Evolutionary conservation across 2,113 vertebrate species (phyloP), one percentile per base, ranked within the genome.

Genomic region (Dicerorhinus sumatrensis): DNA sequence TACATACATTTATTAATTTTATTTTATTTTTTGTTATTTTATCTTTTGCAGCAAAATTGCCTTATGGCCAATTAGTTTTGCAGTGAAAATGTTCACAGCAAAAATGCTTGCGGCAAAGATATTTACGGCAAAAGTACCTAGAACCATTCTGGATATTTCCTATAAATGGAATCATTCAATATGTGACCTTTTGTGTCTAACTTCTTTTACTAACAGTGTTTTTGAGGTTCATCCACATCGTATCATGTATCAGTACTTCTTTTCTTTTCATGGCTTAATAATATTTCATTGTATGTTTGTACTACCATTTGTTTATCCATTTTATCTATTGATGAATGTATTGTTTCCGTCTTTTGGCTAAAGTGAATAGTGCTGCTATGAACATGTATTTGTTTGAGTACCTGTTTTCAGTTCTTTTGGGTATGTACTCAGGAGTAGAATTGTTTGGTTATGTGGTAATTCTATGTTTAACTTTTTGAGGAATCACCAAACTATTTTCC

Each of bases 361-460:
- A 70, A 70, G 73, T 85, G 83, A 79, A 67, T 73, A 84, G 36
- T 84, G 63, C n/a, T 94, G 20, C 31, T 88, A 20, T 83, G 88
- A 87, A 89, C 33, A n/a, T 73, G 16, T 72, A 79, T 85, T 89
- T 86, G 83, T 90, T 81, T 85, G 82, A 85, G 14, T 25, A 84
- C 42, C 36, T 60, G 48, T 91, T 88, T 91, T 89, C 42, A 89
- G 8, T 67, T 42, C 42, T 85, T 85, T 73, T n/a, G 62, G 25
- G 36, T 91, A 36, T 51, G 39, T 79, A n/a, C 54, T 36, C 72
- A 88, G 62, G n/a, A 96, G 60, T 77, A 58, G 67, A 94, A 88
- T 54, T 92, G 36, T 21, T 94, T 84, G 29, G 39, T 73, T 8
- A n/a, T 33, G 29, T 77, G n/a, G 20, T 63, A 70, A 91, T 62